phyloP scores from a whole-genome alignment of 2,888 invertebrate genomes.

The Altica lythri region DNA sequence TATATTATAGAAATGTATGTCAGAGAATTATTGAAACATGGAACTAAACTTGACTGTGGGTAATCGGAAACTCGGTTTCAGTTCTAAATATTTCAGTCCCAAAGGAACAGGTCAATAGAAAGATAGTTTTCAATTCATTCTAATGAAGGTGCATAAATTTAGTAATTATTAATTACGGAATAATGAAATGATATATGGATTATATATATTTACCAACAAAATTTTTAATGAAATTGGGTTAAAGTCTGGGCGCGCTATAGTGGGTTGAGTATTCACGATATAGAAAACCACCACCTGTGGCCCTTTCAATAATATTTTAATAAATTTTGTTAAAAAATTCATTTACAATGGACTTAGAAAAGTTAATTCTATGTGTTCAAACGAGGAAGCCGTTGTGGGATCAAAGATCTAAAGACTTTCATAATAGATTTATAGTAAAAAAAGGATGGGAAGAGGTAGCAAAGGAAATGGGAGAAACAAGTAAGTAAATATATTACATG shows the following conservation, averaged over 20 bases:
- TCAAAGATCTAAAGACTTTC: constrained; percentile 1
- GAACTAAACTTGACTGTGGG: constrained; percentile 3
- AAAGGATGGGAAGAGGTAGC: constrained; percentile 10
- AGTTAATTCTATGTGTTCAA: not conserved
- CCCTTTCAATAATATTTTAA: too few species aligned
- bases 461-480: constrained; percentile 12
- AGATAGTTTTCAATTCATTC: not conserved
- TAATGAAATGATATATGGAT: too few species aligned
- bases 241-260: not conserved
- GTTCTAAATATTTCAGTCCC: constrained; percentile 1
- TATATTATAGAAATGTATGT: constrained; percentile 5
- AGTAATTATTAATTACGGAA: too few species aligned
- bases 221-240: too few species aligned
- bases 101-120: not conserved
- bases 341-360: not conserved
- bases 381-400: not conserved
- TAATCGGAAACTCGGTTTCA: constrained; percentile 1
- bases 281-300: too few species aligned
- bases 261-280: not conserved
- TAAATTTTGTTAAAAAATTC: too few species aligned
- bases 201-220: too few species aligned
- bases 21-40: constrained; percentile 5
- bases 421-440: constrained; percentile 8
- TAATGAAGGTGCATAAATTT: too few species aligned
- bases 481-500: constrained; percentile 2